phyloP scores from a whole-genome alignment of 2,888 invertebrate species.

The Trissoscelio sp. region DNA sequence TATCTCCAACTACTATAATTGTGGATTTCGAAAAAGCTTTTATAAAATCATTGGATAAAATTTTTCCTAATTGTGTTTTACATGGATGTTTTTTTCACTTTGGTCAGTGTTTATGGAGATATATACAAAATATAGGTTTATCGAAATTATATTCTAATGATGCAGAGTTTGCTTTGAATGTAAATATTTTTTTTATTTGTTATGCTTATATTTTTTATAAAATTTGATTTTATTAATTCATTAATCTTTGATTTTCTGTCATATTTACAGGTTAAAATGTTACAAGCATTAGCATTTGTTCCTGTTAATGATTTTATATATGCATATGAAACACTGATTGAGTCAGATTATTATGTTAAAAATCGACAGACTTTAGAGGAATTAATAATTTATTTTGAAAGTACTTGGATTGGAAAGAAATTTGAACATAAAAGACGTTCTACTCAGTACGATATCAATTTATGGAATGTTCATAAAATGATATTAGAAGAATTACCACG shows the following conservation, averaged over 20 bases:
- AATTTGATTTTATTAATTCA: too few relatives aligned
- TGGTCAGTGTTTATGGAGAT: background rate
- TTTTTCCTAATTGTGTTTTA: too few relatives aligned
- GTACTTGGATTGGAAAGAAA: conserved; percentile 7
- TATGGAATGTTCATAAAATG: background rate
- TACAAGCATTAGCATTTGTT: conserved; percentile 8
- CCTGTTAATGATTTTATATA: background rate
- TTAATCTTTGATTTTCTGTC: too few relatives aligned
- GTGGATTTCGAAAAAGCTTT: background rate
- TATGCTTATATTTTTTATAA: too few relatives aligned
- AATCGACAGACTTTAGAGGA: background rate
- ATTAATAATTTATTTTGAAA: background rate
- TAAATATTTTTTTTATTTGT: too few relatives aligned
- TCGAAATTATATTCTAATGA: background rate
- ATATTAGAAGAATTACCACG: background rate
- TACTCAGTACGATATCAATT: background rate
- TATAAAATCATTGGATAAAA: background rate
- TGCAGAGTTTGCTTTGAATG: background rate
- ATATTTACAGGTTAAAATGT: conserved; percentile 7
- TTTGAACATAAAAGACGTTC: background rate
- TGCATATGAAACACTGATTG: background rate
- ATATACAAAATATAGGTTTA: background rate
- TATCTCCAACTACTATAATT: background rate
- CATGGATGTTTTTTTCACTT: background rate
- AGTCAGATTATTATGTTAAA: background rate